A percentile compares a stretch with the other conserved stretches of the same genome.
These are phyloP conservation scores for Diadromus collaris DNA, from an alignment of 2,888 invertebrate genomes.

Conservation along the genomic window DNA sequence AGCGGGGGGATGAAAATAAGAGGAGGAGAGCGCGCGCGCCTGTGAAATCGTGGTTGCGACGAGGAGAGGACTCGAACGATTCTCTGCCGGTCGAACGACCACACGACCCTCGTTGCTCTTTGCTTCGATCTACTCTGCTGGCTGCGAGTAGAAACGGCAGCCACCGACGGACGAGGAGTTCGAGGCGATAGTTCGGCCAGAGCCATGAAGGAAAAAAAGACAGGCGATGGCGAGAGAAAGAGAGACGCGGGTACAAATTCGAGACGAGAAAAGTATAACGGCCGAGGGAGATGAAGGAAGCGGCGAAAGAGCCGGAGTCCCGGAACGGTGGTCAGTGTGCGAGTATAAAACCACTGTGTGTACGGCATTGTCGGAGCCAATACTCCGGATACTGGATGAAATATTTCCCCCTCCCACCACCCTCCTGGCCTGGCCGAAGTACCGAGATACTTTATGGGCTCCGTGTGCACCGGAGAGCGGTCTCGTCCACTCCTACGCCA, in stretches of 20 bases:
- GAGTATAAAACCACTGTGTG: slow-evolving; percentile 51
- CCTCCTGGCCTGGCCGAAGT: slow-evolving; percentile 57
- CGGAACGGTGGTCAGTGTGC: slow-evolving; percentile 57
- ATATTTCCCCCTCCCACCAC: slow-evolving; percentile 60
- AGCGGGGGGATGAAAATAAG: slow-evolving; percentile 8
- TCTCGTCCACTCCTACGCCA: slow-evolving; percentile 36
- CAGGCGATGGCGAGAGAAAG: slow-evolving; percentile 9
- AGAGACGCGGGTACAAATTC: slow-evolving; percentile 4
- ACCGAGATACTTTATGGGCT: slow-evolving; percentile 62
- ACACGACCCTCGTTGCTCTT: slow-evolving; percentile 52
- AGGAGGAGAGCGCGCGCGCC: slow-evolving; percentile 29
- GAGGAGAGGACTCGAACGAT: slow-evolving; percentile 35
- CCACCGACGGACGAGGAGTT: slow-evolving; percentile 22
- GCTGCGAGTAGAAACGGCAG: slow-evolving; percentile 18
- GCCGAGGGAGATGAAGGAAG: slow-evolving; percentile 25
- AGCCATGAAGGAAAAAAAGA: slow-evolving; percentile 14
- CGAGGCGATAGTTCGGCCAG: slow-evolving; percentile 4
- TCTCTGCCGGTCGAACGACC: slow-evolving; percentile 46
- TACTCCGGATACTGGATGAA: slow-evolving; percentile 62
- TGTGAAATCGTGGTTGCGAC: slow-evolving; percentile 34
- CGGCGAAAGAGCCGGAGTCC: slow-evolving; percentile 20
- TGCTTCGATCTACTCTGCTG: slow-evolving; percentile 31
- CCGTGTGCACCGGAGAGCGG: slow-evolving; percentile 43
- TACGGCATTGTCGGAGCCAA: slow-evolving; percentile 59
- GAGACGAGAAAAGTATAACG: slow-evolving; percentile 28